Conservation (phyloP, 2,113 vertebrate species). For the Atherinomorus stipes region DNA sequence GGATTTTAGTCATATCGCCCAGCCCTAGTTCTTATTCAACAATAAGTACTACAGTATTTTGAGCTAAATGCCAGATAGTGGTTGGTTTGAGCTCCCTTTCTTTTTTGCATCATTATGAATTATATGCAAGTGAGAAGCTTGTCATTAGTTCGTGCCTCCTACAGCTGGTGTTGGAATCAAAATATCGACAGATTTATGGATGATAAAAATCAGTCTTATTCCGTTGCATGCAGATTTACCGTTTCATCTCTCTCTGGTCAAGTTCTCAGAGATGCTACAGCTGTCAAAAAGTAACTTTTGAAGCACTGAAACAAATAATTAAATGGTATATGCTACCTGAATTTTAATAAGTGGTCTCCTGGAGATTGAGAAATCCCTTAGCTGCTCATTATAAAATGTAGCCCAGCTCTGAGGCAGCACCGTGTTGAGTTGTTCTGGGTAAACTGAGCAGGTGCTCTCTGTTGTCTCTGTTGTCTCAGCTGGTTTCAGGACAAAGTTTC, state of each 20-base stretch:
- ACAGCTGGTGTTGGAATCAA: not conserved
- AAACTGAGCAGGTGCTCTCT: not conserved
- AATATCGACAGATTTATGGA: not conserved
- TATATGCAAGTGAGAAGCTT: too few relatives aligned
- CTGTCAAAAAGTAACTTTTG: constrained; percentile 22
- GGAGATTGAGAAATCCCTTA: not conserved
- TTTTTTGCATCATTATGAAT: too few relatives aligned
- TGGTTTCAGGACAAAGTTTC: not conserved
- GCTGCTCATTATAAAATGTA: constrained; percentile 31
- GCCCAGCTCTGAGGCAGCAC: not conserved
- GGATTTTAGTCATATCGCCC: too few relatives aligned
- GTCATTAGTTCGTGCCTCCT: too few relatives aligned
- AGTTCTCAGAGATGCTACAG: not conserved
- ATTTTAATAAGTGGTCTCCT: constrained; percentile 28
- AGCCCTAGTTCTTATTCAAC: too few relatives aligned
- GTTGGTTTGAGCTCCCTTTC: too few relatives aligned
- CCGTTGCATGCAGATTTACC: not conserved
- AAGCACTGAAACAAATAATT: constrained; percentile 17
- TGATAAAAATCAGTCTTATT: not conserved
- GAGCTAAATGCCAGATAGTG: too few relatives aligned
- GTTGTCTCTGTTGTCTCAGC: not conserved
- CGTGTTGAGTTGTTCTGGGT: constrained; percentile 21
- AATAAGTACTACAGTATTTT: too few relatives aligned
- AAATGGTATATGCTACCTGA: constrained; percentile 8
- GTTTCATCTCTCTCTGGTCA: not conserved